These are phyloP conservation scores for Halictus quadricinctus DNA, from an alignment of 2,888 invertebrate genomes.

Conservation along the genomic window DNA sequence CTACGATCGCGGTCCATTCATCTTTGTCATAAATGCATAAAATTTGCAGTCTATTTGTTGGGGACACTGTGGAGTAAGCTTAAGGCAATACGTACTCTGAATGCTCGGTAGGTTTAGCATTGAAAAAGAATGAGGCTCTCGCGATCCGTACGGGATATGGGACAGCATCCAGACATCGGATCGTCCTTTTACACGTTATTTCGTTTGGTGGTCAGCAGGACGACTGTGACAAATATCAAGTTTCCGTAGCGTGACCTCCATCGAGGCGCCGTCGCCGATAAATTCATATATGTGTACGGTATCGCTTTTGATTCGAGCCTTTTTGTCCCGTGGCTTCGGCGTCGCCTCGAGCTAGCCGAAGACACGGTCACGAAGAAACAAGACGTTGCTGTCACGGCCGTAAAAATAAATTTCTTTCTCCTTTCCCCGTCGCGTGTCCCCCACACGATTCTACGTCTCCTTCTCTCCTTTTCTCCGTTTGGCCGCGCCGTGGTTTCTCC, in stretches of 20 bases:
- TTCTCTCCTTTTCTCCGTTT: not conserved
- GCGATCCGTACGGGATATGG: no score
- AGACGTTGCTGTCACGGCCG: conserved; percentile 64
- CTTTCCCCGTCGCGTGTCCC: conserved; percentile 31
- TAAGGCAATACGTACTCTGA: not conserved
- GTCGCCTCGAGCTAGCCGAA: conserved; percentile 40
- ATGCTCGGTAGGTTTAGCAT: not conserved
- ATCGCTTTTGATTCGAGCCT: conserved; percentile 58
- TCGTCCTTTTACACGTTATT: not conserved
- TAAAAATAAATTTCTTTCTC: conserved; percentile 71
- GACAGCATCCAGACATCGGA: not conserved
- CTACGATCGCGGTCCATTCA: no score
- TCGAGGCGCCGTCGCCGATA: conserved; percentile 28
- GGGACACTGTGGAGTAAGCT: not conserved
- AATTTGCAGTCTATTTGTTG: not conserved
- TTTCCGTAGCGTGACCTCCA: conserved; percentile 58
- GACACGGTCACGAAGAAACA: conserved; percentile 60
- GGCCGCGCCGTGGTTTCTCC: no score
- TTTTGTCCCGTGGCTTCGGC: conserved; percentile 31
- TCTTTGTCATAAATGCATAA: not conserved
- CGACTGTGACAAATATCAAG: conserved; percentile 57
- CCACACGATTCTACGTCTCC: conserved; percentile 3
- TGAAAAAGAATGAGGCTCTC: not conserved
- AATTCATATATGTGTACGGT: conserved; percentile 47
- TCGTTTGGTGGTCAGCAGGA: conserved; percentile 24